Evolutionary conservation across 1,140 invertebrate species (phyloP).

Genomic region (Homarus americanus): DNA sequence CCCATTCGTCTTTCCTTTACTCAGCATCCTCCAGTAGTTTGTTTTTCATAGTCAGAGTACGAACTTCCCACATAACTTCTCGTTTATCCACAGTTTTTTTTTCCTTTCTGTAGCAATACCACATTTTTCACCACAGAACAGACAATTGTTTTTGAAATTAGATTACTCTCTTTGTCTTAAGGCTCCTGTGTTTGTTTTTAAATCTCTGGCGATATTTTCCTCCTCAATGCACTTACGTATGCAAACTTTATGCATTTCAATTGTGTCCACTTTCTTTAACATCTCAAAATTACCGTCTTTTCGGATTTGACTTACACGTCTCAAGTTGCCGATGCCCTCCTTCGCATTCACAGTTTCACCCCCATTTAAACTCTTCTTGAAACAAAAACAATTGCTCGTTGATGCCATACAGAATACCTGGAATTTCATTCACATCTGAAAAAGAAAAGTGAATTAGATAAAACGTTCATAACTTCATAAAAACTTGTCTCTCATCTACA

Average conservation of each 20-base stretch:
- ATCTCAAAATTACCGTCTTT: slow-evolving; percentile 34
- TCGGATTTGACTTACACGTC: slow-evolving; percentile 28
- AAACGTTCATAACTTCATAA: no score
- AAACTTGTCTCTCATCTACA: no score
- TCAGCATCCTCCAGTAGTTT: slow-evolving; percentile 4
- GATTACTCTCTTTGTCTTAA: neutral
- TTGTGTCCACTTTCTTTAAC: slow-evolving; percentile 7
- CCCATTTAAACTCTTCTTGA: no score
- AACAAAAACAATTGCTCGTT: no score
- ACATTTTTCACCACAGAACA: neutral
- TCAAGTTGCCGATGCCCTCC: slow-evolving; percentile 22
- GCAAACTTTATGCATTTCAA: slow-evolving; percentile 13
- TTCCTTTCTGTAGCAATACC: neutral
- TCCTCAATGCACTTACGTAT: slow-evolving; percentile 15
- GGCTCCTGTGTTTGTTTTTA: neutral
- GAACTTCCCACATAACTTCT: slow-evolving; percentile 1
- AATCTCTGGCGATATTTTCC: slow-evolving; percentile 2
- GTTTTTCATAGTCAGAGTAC: neutral
- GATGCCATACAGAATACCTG: no score
- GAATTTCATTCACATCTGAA: no score
- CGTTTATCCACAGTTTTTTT: neutral
- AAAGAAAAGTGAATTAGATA: no score
- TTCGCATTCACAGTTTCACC: slow-evolving; percentile 7
- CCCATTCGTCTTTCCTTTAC: slow-evolving; percentile 15
- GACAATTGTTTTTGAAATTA: no score